Evolutionary conservation across 2,113 vertebrate species (phyloP).

Genomic region (Pollimyrus isidori): DNA sequence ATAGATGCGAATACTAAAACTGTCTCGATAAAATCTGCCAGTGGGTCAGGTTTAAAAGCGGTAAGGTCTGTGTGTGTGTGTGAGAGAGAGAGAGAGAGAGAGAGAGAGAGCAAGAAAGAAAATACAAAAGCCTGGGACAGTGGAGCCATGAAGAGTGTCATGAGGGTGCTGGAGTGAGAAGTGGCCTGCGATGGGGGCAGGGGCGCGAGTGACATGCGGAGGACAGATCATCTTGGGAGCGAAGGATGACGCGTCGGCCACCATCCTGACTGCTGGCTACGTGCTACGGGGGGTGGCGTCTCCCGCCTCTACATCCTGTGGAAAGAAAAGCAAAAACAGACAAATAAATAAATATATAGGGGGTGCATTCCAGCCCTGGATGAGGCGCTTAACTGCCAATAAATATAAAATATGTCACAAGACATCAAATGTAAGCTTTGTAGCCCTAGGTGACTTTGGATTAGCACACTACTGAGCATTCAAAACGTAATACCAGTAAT

Average conservation of each 20-base stretch:
- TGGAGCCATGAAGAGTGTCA: not conserved
- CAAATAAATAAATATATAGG: not conserved
- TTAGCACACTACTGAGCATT: not conserved
- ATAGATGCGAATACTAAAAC: not conserved
- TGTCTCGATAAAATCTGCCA: not conserved
- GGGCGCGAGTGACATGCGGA: not conserved
- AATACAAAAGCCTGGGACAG: not conserved
- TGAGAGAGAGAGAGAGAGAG: not conserved
- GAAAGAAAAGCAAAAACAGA: not conserved
- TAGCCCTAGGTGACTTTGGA: not conserved
- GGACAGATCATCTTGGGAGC: not conserved
- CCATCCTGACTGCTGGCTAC: not conserved
- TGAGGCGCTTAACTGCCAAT: not conserved
- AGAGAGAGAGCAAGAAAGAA: not conserved
- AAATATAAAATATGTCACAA: not conserved
- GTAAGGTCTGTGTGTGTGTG: not conserved
- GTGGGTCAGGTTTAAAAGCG: not conserved
- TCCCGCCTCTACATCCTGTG: not conserved
- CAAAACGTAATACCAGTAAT: not conserved
- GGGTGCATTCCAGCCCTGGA: not conserved
- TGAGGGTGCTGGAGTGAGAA: not conserved
- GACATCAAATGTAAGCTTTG: not conserved
- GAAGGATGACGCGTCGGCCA: not conserved
- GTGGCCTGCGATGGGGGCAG: not conserved
- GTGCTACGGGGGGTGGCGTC: not conserved